phyloP scores from a whole-genome alignment of 2,113 vertebrate species.

The Aptenodytes forsteri region DNA sequence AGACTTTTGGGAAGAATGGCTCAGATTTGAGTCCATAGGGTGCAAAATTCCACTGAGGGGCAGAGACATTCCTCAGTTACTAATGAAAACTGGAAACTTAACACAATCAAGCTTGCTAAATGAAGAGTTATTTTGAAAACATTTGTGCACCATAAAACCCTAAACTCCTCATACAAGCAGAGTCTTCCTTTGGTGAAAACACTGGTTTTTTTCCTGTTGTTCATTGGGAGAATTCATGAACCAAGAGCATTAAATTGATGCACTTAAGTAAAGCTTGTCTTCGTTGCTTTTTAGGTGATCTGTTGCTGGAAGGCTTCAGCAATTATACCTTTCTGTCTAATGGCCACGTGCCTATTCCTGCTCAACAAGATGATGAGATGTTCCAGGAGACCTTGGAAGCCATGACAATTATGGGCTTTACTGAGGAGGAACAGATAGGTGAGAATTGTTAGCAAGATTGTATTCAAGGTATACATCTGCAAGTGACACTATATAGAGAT shows the following conservation, averaged over 20 bases:
- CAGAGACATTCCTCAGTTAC: not conserved
- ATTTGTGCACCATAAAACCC: not conserved
- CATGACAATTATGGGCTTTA: constrained; percentile 96
- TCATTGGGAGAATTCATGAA: not conserved
- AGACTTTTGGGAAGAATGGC: not conserved
- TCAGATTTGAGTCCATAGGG: not conserved
- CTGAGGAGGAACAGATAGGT: constrained; percentile 87
- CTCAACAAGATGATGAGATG: constrained; percentile 90
- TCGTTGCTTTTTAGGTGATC: constrained; percentile 78
- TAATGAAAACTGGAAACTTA: not conserved
- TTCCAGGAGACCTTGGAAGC: constrained; percentile 92
- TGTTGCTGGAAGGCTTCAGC: constrained; percentile 88
- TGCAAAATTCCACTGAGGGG: not conserved
- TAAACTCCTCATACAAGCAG: not conserved
- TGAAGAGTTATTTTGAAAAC: not conserved
- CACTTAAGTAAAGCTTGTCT: not conserved
- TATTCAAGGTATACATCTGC: not conserved
- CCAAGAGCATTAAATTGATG: not conserved
- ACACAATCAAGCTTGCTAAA: not conserved
- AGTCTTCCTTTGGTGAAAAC: not conserved
- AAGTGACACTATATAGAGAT: not conserved
- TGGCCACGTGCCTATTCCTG: constrained; percentile 87
- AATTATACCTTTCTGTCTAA: constrained; percentile 88
- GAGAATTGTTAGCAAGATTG: not conserved
- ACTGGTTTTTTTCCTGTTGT: not conserved